Percentiles rank a stretch among this genome's conserved stretches.
phyloP scores from a whole-genome alignment of 2,888 invertebrate genomes.

The Raillietiella orientalis region DNA sequence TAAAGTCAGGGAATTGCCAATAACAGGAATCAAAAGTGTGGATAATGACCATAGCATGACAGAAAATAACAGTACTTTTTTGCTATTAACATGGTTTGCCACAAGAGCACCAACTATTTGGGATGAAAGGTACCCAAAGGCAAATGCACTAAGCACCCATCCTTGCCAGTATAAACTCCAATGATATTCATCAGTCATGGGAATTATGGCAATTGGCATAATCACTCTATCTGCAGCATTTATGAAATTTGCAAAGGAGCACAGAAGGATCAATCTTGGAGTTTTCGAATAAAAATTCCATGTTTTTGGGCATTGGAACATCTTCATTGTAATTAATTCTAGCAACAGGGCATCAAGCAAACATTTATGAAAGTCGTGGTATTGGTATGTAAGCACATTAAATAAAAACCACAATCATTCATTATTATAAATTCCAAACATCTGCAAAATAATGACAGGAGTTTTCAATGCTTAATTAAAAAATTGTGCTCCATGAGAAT shows the following conservation, averaged over 20 bases:
- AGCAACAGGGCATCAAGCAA: no score
- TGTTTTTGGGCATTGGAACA: no score
- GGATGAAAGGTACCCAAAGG: conserved; percentile 38
- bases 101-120: conserved; percentile 33
- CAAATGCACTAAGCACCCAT: conserved; percentile 38
- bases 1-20: conserved; percentile 23
- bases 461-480: no score
- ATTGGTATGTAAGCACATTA: no score
- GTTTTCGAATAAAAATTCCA: no score
- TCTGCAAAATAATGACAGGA: no score
- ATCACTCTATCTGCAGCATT: conserved; percentile 40
- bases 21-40: conserved; percentile 28
- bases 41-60: conserved; percentile 37
- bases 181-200: conserved; percentile 31
- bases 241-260: conserved; percentile 37
- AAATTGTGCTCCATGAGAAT: no score
- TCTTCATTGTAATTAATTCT: no score
- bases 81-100: conserved; percentile 29
- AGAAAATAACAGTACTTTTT: conserved; percentile 27
- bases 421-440: no score
- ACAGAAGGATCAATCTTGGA: conserved; percentile 21
- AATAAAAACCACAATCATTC: no score
- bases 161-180: conserved; percentile 36
- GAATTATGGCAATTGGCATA: conserved; percentile 41
- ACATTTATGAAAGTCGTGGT: no score